Conservation (phyloP, 2,113 vertebrate genomes). For the Entomyzon cyanotis region DNA sequence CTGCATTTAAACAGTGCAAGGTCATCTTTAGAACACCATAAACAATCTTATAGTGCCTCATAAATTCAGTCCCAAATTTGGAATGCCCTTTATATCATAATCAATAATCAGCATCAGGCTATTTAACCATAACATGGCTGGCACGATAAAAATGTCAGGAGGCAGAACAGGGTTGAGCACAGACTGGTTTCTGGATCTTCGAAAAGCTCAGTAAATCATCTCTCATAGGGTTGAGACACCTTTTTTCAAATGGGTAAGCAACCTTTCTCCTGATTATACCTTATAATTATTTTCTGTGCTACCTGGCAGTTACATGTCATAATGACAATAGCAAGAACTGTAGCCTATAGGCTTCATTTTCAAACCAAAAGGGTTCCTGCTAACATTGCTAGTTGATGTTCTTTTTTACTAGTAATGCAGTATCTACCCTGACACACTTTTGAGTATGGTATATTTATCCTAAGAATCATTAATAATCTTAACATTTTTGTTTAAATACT, state of each 20-base stretch:
- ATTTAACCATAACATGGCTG: background rate
- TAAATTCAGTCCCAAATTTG: background rate
- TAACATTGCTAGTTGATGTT: background rate
- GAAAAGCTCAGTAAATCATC: background rate
- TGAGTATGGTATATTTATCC: background rate
- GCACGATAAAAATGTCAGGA: background rate
- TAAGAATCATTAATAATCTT: background rate
- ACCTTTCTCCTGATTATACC: background rate
- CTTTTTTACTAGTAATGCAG: background rate
- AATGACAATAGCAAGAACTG: background rate
- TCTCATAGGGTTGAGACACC: background rate
- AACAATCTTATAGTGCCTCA: background rate
- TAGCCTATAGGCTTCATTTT: background rate
- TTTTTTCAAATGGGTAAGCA: background rate
- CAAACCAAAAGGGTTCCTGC: background rate
- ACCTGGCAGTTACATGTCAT: background rate
- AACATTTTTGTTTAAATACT: background rate
- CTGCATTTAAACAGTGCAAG: background rate
- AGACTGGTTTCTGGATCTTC: background rate
- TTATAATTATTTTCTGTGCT: background rate
- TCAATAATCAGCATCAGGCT: background rate
- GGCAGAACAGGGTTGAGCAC: background rate
- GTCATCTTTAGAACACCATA: background rate
- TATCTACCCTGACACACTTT: background rate
- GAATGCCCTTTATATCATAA: background rate